A percentile compares a stretch with the other conserved stretches of the same genome.
Conservation (phyloP, 35 echinoderm and acorn worm species). For the Acanthaster planci region DNA sequence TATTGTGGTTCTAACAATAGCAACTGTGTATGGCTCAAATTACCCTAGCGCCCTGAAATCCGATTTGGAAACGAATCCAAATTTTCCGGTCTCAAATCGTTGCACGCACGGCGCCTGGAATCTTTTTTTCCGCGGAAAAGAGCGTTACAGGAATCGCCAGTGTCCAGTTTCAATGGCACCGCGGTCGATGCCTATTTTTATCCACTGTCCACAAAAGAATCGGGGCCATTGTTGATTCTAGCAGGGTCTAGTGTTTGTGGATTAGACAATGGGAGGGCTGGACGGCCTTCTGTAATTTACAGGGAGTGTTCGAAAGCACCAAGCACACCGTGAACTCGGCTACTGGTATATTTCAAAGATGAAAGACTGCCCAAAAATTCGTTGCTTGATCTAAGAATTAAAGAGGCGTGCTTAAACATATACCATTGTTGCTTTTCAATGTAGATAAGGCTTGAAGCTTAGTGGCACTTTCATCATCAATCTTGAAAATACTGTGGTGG, state of each 20-base stretch:
- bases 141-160: neutral
- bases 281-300: neutral
- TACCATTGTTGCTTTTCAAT: neutral
- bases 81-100: neutral
- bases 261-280: neutral
- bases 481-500: neutral
- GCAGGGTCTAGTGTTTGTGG: neutral
- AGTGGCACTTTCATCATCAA: neutral
- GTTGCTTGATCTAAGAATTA: neutral
- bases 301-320: neutral
- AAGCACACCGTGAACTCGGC: neutral
- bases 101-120: neutral
- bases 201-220: neutral
- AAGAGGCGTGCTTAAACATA: neutral
- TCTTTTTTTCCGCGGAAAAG: neutral
- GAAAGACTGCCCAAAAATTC: neutral
- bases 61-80: neutral
- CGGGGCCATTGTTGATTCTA: neutral
- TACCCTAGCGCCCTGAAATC: neutral
- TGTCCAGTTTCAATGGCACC: neutral
- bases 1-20: neutral
- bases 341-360: neutral
- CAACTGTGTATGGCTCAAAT: neutral
- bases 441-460: neutral
- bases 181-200: neutral